Conservation (phyloP, 2,797 vertebrate species). For the Myiotriccus ornatus region DNA sequence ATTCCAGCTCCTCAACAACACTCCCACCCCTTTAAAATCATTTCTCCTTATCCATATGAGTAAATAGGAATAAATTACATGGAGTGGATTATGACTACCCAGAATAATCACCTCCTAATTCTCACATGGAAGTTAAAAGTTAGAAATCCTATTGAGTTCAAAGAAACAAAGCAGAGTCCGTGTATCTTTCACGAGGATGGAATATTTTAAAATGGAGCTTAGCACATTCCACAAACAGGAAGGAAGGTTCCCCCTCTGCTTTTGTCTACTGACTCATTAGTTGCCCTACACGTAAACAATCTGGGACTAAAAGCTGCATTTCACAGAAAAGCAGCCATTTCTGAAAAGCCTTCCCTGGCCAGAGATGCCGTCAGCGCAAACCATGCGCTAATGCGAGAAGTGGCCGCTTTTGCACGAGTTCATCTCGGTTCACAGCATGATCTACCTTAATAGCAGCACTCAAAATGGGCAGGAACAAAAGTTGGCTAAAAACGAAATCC, state of each 20-base stretch:
- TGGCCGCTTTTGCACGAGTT: background rate
- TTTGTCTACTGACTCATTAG: background rate
- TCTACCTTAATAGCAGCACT: background rate
- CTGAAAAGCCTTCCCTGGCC: background rate
- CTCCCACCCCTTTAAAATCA: background rate
- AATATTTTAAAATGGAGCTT: background rate
- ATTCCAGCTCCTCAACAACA: background rate
- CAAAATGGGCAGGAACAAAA: background rate
- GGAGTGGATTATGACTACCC: background rate
- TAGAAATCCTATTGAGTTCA: background rate
- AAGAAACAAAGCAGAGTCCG: background rate
- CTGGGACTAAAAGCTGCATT: background rate
- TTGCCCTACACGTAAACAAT: background rate
- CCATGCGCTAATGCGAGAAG: background rate
- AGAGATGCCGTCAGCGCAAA: background rate
- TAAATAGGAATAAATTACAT: background rate
- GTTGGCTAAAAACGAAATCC: background rate
- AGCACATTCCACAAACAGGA: background rate
- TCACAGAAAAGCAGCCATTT: background rate
- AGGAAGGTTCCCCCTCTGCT: slow-evolving; percentile 5
- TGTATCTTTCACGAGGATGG: background rate
- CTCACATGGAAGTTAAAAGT: background rate
- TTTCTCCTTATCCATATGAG: background rate
- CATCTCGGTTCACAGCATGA: background rate
- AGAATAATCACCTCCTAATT: background rate